Evolutionary conservation across 2,113 vertebrate genomes (phyloP).

Genomic region (Mystacornis crossleyi): DNA sequence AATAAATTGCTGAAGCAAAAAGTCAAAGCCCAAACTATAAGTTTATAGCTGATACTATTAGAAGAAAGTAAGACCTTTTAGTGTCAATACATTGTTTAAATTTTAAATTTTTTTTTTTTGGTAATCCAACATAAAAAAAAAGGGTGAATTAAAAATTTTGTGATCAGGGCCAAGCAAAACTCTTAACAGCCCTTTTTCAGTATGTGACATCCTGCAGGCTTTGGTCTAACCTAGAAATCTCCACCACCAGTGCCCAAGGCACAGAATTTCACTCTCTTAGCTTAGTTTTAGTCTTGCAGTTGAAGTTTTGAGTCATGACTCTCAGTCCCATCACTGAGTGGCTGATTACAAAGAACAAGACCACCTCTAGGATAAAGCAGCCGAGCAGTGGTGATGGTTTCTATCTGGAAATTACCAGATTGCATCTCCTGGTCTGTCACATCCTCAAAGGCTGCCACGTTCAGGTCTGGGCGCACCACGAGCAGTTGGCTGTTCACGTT

Average conservation of each 20-base stretch:
- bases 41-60: neutral
- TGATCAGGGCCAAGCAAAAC: neutral
- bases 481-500: slow-evolving; percentile 66
- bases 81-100: neutral
- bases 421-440: slow-evolving; percentile 61
- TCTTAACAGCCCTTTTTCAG: neutral
- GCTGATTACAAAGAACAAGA: neutral
- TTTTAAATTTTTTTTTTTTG: neutral
- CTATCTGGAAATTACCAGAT: neutral
- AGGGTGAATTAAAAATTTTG: neutral
- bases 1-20: neutral
- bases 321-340: neutral
- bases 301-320: neutral
- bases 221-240: neutral
- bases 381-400: neutral
- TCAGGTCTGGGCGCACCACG: slow-evolving; percentile 6
- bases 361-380: neutral
- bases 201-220: neutral
- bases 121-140: neutral
- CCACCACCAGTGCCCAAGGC: neutral
- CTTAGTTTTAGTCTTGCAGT: neutral
- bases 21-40: neutral
- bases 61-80: neutral
- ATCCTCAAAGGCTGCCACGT: slow-evolving; percentile 46
- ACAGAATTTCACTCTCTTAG: neutral